phyloP scores from a whole-genome alignment of 2,113 vertebrate genomes.

The Oplegnathus fasciatus region DNA sequence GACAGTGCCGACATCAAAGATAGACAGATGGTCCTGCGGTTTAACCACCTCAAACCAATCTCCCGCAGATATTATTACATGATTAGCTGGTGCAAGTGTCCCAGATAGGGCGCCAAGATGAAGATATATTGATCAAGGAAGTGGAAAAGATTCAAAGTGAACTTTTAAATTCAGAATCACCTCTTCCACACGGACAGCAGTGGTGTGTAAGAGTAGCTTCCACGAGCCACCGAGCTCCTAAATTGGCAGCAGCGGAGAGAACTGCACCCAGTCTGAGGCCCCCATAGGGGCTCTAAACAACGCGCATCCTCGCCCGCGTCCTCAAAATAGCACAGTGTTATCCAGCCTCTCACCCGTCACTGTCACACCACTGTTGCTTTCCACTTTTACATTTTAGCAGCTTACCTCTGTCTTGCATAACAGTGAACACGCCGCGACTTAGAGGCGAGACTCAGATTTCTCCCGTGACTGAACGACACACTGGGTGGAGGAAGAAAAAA shows the following conservation, averaged over 20 bases:
- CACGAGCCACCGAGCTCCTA: slow-evolving; percentile 26
- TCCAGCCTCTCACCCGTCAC: slow-evolving; percentile 38
- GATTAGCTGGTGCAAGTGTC: slow-evolving; percentile 41
- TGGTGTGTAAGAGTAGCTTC: slow-evolving; percentile 13
- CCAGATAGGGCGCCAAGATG: slow-evolving; percentile 48
- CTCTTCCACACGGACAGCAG: slow-evolving; percentile 8
- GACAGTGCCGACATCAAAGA: slow-evolving; percentile 62
- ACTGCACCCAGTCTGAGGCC: slow-evolving; percentile 16
- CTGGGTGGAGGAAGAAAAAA: background rate
- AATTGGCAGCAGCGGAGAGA: slow-evolving; percentile 34
- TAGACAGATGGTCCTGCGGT: slow-evolving; percentile 72
- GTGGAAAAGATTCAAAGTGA: slow-evolving; percentile 28
- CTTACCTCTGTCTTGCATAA: slow-evolving; percentile 16
- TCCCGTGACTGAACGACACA: background rate
- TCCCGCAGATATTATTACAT: slow-evolving; percentile 49
- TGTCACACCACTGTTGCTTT: slow-evolving; percentile 28
- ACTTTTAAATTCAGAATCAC: slow-evolving; percentile 29
- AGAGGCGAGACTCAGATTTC: background rate
- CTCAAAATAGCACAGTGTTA: slow-evolving; percentile 53
- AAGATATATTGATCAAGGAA: slow-evolving; percentile 41
- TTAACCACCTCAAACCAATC: slow-evolving; percentile 67
- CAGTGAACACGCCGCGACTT: slow-evolving; percentile 6
- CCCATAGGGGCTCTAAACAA: slow-evolving; percentile 2
- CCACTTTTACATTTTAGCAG: slow-evolving; percentile 40
- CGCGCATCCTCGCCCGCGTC: slow-evolving; percentile 27